Conservation (phyloP, 2,797 vertebrate genomes). For the Mormyrops boulengeri region DNA sequence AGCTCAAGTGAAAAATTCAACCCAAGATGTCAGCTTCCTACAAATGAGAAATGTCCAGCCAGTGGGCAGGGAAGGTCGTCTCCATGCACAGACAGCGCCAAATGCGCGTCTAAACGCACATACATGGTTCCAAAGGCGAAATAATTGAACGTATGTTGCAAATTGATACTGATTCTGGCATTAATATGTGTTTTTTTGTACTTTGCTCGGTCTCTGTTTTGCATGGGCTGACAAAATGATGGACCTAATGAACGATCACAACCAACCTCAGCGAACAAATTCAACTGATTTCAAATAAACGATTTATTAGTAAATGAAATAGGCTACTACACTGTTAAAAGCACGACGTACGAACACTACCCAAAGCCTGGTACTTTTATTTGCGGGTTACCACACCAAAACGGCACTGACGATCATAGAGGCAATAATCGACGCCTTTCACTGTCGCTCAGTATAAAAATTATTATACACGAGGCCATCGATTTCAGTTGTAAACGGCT, state of each 20-base stretch:
- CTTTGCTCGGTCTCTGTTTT: not conserved
- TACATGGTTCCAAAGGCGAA: not conserved
- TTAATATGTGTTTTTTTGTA: not conserved
- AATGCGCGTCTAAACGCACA: not conserved
- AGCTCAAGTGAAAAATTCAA: not conserved
- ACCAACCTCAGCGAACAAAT: not conserved
- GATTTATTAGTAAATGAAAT: not conserved
- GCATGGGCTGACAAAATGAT: not conserved
- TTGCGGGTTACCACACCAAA: not conserved
- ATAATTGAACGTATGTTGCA: not conserved
- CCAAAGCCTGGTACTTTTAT: not conserved
- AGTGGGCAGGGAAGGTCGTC: conserved; percentile 4
- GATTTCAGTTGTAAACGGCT: not conserved
- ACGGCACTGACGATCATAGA: not conserved
- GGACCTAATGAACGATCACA: not conserved
- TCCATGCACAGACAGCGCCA: not conserved
- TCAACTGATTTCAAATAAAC: not conserved
- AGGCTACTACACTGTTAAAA: not conserved
- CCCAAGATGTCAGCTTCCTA: conserved; percentile 2
- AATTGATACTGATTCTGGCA: not conserved
- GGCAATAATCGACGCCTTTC: not conserved
- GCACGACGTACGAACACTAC: not conserved
- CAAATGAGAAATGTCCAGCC: not conserved
- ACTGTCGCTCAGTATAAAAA: not conserved
- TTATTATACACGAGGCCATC: not conserved